A percentile compares a stretch with the other conserved stretches of the same genome.
Evolutionary conservation across 2,888 invertebrate species (phyloP).

Genomic region (Brachyptera putata): DNA sequence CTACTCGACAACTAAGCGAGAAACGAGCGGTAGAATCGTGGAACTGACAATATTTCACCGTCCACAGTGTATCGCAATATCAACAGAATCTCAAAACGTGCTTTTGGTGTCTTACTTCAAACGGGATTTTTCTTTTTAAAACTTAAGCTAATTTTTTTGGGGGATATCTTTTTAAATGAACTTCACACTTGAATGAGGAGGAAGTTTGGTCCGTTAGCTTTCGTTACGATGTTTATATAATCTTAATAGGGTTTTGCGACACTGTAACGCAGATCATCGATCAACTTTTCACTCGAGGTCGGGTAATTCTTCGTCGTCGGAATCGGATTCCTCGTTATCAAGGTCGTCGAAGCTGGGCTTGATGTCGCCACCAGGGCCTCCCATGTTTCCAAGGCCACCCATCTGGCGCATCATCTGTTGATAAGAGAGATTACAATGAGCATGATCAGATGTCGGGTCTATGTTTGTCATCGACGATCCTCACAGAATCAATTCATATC

Average conservation of each 20-base stretch:
- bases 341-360: constrained; percentile 74
- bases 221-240: not conserved
- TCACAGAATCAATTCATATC: no score
- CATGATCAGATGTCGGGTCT: not conserved
- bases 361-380: constrained; percentile 48
- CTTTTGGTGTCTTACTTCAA: no score
- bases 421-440: not conserved
- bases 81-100: no score
- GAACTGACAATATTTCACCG: no score
- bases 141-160: no score
- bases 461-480: no score
- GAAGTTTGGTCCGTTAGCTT: constrained; percentile 21
- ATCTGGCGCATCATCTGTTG: constrained; percentile 66
- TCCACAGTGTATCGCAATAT: no score
- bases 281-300: constrained; percentile 58
- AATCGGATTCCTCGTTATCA: constrained; percentile 62
- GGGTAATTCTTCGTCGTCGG: constrained; percentile 75
- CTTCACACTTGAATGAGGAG: not conserved
- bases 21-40: no score
- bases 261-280: not conserved
- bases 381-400: constrained; percentile 48
- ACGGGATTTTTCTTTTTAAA: no score
- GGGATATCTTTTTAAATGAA: not conserved
- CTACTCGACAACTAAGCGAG: no score
- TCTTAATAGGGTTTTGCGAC: not conserved